Evolutionary conservation across 1,140 invertebrate species (phyloP).

Genomic region (Ostrea denselamellosa): DNA sequence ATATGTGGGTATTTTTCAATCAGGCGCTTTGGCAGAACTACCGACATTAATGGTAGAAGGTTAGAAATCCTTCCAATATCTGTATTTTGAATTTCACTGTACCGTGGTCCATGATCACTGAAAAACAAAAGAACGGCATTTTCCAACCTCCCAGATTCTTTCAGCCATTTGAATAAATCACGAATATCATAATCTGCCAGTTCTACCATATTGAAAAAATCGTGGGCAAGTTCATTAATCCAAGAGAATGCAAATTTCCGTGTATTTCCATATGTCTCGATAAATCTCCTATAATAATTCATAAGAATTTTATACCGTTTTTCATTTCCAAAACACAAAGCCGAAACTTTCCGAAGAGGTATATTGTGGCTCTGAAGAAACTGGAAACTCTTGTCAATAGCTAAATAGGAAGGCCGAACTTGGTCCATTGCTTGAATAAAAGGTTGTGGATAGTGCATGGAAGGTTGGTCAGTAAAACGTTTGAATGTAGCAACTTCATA

Average conservation of each 20-base stretch:
- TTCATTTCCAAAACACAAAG: constrained; percentile 59
- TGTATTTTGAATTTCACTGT: constrained; percentile 88
- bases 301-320: constrained; percentile 56
- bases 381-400: constrained; percentile 52
- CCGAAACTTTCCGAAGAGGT: constrained; percentile 45
- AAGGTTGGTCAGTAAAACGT: constrained; percentile 79
- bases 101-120: constrained; percentile 96
- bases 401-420: constrained; percentile 56
- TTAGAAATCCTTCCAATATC: constrained; percentile 93
- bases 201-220: constrained; percentile 61
- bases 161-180: constrained; percentile 75
- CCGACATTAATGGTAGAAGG: constrained; percentile 89
- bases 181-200: constrained; percentile 58
- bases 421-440: constrained; percentile 74
- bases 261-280: constrained; percentile 53
- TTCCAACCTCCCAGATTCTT: constrained; percentile 75
- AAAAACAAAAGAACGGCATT: constrained; percentile 87
- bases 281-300: constrained; percentile 59
- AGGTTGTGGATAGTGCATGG: constrained; percentile 80
- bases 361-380: constrained; percentile 60
- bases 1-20: constrained; percentile 83
- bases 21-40: constrained; percentile 88
- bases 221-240: constrained; percentile 57
- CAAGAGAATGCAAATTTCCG: constrained; percentile 59
- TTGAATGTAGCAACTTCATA: constrained; percentile 79